phyloP scores from a whole-genome alignment of 2,797 vertebrate species.

The Staurois parvus region DNA sequence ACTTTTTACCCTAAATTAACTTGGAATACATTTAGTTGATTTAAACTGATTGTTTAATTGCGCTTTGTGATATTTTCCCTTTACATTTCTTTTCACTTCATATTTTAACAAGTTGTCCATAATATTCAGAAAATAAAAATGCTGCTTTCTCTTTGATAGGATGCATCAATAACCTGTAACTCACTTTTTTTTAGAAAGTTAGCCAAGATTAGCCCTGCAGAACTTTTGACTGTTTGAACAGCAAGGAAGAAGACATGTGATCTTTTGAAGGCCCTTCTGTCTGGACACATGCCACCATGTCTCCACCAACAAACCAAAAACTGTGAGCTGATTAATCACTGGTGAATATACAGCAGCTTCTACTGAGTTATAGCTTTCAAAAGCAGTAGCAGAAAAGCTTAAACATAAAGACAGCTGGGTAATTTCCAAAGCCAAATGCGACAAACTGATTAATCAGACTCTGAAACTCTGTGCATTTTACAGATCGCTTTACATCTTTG shows the following conservation, averaged over 20 bases:
- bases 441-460: constrained; percentile 39
- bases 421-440: constrained; percentile 30
- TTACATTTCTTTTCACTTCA: too few species aligned
- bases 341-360: constrained; percentile 39
- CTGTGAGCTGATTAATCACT: constrained; percentile 52
- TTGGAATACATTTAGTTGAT: too few species aligned
- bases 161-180: not conserved
- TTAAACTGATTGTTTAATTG: too few species aligned
- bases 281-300: constrained; percentile 18
- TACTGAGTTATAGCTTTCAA: constrained; percentile 34
- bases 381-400: constrained; percentile 5
- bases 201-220: constrained; percentile 16
- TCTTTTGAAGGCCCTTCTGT: constrained; percentile 14
- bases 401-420: constrained; percentile 38
- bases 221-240: constrained; percentile 7
- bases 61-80: too few species aligned
- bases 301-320: constrained; percentile 45
- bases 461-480: not conserved
- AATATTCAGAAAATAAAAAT: too few species aligned
- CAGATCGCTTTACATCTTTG: not conserved
- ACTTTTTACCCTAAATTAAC: too few species aligned
- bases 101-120: too few species aligned
- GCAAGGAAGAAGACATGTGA: constrained; percentile 2
- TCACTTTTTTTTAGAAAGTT: constrained; percentile 13
- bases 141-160: not conserved